Base-by-base conservation (phyloP, 2,888 invertebrate genomes). In the Hyles lineata region DNA sequence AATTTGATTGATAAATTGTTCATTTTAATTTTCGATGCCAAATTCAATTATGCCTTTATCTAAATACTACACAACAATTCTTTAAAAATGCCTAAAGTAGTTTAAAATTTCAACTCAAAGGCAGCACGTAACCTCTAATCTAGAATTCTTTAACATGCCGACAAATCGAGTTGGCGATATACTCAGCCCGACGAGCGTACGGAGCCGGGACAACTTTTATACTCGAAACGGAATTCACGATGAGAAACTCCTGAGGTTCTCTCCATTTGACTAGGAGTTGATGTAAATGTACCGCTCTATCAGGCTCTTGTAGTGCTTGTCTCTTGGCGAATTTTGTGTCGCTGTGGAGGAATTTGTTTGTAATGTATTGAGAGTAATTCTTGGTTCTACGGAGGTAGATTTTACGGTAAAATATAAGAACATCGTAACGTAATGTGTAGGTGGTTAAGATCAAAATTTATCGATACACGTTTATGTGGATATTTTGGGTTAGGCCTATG, bases 171-270 rank as follows among this genome's bases (percentile, higher is more conserved):
- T 43, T 67, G 15, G 21, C 43, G 15, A 63, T 21, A 43, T 43
- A 43, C 21, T 21, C 63, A 23, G 43, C 9, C 4, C 35, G 63
- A 67, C 60, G 29, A 60, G 21, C 23, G 21, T 23, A 17, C 21
- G 15, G 23, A 43, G 15, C 8, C 62, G 29, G 62, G 21, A 15
- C 21, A 67, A 67, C 43, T 67, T 62, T 67, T 67, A 67, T 67
- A 43, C 62, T 21, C 4, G 43, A 67, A 72, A 35, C 59, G 32
- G 71, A 76, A 74, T 83, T 11, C 62, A 63, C 4, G 67, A 11
- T 52, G 52, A 32, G 69, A 73, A 43, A 67, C 63, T 43, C 61
- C 63, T 43, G 63, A 63, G 63, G 63, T 63, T 11, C 43, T 1
- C 43, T 67, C 63, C 43, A 43, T 43, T 67, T 67, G 43, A 23